These are phyloP conservation scores for Pheosia gnoma DNA, from an alignment of 2,888 invertebrate genomes.

Conservation along the genomic window DNA sequence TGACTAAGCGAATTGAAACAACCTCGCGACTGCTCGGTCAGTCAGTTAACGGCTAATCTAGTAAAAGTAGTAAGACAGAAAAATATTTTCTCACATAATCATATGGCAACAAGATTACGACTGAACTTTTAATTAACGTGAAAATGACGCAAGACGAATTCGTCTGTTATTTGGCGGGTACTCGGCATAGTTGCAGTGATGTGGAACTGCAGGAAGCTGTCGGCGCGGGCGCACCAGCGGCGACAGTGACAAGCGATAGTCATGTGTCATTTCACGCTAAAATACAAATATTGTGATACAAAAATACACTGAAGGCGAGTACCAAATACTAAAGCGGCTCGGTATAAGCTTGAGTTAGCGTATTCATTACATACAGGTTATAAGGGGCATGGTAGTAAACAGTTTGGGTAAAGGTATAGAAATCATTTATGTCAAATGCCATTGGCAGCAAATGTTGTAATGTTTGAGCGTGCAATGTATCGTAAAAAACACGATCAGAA, in stretches of 20 bases:
- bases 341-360: no score
- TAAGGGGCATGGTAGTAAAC: no score
- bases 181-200: conserved; percentile 30
- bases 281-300: conserved; percentile 6
- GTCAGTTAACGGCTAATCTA: no score
- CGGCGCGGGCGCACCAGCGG: conserved; percentile 6
- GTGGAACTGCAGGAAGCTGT: conserved; percentile 31
- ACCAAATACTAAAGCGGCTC: no score
- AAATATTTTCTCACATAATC: background rate
- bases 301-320: background rate
- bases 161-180: conserved; percentile 23
- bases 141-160: conserved; percentile 13
- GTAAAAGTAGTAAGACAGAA: background rate
- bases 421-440: no score
- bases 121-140: conserved; percentile 8
- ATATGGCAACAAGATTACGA: background rate
- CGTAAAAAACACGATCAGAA: no score
- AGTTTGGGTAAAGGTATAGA: no score
- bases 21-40: no score
- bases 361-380: no score
- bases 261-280: conserved; percentile 15
- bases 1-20: no score
- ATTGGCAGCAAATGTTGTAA: no score
- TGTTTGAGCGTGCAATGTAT: no score
- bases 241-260: conserved; percentile 23